Evolutionary conservation across 2,888 invertebrate species (phyloP), one percentile per base, ranked within the genome.

Genomic region (Acanthococcus lagerstroemiae): DNA sequence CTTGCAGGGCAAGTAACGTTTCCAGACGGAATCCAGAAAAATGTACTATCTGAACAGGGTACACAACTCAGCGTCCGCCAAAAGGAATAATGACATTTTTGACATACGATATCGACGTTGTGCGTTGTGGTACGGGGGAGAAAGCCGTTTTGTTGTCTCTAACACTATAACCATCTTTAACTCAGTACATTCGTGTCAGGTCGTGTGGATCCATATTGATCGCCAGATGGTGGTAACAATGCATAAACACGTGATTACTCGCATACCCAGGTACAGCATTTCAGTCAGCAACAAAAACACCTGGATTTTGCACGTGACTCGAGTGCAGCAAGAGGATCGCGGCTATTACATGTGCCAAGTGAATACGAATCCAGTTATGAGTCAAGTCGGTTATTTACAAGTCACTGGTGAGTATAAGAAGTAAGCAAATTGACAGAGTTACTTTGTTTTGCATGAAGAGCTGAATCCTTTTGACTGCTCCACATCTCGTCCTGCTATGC

Each of bases 151-250:
- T 37, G 37, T 37, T 37, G 37, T 15, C 6, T 9, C 6, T 9
- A 7, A 37, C 37, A 37, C 6, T 37, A 37, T 9, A 37, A 9
- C 37, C 37, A 37, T 37, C 37, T 37, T 37, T 37, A 37, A 37
- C 37, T 15, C 7, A 15, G 15, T 15, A 37, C 15, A n/a, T n/a
- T n/a, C n/a, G n/a, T n/a, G n/a, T n/a, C 77, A 93, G 93, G 91
- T 94, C 73, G 92, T 93, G 70, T 94, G 93, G 93, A 88, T 93
- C 73, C 92, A 93, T 79, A 91, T 94, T 74, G 92, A 92, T 78
- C 84, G 92, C 57, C 90, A 93, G 80, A 92, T 92, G 88, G 88
- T 94, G 74, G 80, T 94, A 70, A 92, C 93, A 52, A 90, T 93
- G 75, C 92, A 94, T 78, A 85, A 89, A 30, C 91, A 92, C 78